Conservation (phyloP, 2,797 vertebrate genomes). For the Gymnodraco acuticeps region DNA sequence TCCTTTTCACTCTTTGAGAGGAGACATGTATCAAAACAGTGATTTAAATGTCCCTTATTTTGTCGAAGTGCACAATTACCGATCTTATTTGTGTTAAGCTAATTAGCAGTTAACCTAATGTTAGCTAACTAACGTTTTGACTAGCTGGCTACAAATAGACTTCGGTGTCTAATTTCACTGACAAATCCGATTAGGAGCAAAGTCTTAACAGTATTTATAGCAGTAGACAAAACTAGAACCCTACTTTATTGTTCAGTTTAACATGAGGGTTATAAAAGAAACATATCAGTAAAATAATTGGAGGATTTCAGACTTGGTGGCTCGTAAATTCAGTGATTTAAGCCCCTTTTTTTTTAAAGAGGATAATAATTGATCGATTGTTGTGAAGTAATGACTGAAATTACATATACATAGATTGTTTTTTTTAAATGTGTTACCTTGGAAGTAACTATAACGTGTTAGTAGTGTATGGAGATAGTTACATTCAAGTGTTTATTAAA, state of each 20-base stretch:
- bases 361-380: not conserved
- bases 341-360: not conserved
- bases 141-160: not conserved
- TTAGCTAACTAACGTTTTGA: not conserved
- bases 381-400: not conserved
- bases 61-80: not conserved
- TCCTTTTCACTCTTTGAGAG: not conserved
- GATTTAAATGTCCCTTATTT: not conserved
- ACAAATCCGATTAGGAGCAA: not conserved
- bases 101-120: not conserved
- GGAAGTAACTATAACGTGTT: not conserved
- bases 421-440: not conserved
- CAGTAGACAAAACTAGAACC: not conserved
- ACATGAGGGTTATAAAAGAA: not conserved
- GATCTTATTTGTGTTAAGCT: not conserved
- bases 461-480: not conserved
- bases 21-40: not conserved
- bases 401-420: not conserved
- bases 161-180: accelerated
- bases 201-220: not conserved
- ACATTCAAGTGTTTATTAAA: slow-evolving; percentile 25
- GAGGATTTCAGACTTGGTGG: not conserved
- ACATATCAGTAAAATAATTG: not conserved
- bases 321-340: not conserved
- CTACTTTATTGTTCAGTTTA: not conserved